Conservation (phyloP, 2,888 invertebrate genomes). For the Amorpha juglandis region DNA sequence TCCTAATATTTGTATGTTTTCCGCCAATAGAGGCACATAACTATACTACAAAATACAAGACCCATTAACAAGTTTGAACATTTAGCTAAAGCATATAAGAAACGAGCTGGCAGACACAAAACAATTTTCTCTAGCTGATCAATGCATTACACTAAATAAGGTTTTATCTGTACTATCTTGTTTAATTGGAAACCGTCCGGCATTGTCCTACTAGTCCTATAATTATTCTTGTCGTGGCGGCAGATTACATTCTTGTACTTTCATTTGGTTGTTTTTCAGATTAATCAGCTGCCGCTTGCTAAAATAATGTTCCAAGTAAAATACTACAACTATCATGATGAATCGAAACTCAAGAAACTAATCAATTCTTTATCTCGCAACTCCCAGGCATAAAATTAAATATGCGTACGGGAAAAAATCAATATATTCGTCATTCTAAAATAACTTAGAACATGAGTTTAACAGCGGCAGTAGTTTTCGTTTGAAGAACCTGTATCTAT, state of each 20-base stretch:
- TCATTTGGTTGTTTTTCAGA: not conserved
- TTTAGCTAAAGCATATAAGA: constrained; percentile 26
- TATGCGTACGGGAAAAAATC: too few relatives aligned
- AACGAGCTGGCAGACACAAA: not conserved
- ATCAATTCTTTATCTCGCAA: too few relatives aligned
- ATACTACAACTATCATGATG: too few relatives aligned
- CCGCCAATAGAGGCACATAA: not conserved
- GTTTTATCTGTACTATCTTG: constrained; percentile 22
- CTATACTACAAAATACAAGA: not conserved
- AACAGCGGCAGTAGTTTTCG: too few relatives aligned
- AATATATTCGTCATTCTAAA: too few relatives aligned
- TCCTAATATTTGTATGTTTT: too few relatives aligned
- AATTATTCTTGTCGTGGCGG: constrained; percentile 18
- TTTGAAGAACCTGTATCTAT: too few relatives aligned
- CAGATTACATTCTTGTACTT: constrained; percentile 1
- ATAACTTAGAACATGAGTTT: too few relatives aligned
- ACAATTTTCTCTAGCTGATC: constrained; percentile 20
- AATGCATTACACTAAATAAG: constrained; percentile 13
- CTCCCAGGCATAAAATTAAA: too few relatives aligned
- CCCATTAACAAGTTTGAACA: not conserved
- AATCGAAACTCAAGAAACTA: too few relatives aligned
- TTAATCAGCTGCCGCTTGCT: too few relatives aligned
- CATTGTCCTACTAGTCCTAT: constrained; percentile 1
- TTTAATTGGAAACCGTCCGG: constrained; percentile 21
- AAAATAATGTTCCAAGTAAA: too few relatives aligned